phyloP scores from a whole-genome alignment of 2,113 vertebrate species.

The Cebidichthys violaceus region DNA sequence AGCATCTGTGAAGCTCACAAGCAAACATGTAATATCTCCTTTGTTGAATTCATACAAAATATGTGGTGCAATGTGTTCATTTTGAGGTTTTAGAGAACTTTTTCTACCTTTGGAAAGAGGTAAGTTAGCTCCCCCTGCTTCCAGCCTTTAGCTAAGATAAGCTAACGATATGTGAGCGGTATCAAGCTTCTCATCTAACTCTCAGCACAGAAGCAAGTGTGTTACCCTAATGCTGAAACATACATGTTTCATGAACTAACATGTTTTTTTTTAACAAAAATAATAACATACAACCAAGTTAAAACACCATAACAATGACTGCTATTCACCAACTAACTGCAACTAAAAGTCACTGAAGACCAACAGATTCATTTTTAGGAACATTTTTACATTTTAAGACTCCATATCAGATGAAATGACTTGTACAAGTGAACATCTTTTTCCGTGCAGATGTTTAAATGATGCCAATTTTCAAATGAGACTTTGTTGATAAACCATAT shows the following conservation, averaged over 20 bases:
- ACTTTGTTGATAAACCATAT: not conserved
- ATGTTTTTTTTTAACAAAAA: too few relatives aligned
- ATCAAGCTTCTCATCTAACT: not conserved
- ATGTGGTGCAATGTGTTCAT: not conserved
- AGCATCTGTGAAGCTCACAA: not conserved
- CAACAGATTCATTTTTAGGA: not conserved
- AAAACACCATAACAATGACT: not conserved
- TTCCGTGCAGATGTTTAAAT: not conserved
- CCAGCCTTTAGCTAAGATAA: not conserved
- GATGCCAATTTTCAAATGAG: not conserved
- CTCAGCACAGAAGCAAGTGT: not conserved
- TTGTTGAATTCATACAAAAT: not conserved
- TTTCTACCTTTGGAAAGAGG: not conserved
- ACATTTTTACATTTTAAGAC: not conserved
- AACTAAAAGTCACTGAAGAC: not conserved
- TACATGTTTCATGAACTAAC: not conserved
- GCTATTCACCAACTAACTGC: not conserved
- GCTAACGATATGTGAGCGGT: not conserved
- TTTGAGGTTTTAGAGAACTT: not conserved
- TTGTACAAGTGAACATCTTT: slow-evolving; percentile 11
- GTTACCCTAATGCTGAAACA: not conserved
- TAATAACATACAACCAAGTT: not conserved
- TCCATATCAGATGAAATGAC: slow-evolving; percentile 31
- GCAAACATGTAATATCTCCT: not conserved
- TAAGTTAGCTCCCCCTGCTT: not conserved